Evolutionary conservation across 2,113 vertebrate genomes (phyloP).

Genomic region (Thomomys bottae): DNA sequence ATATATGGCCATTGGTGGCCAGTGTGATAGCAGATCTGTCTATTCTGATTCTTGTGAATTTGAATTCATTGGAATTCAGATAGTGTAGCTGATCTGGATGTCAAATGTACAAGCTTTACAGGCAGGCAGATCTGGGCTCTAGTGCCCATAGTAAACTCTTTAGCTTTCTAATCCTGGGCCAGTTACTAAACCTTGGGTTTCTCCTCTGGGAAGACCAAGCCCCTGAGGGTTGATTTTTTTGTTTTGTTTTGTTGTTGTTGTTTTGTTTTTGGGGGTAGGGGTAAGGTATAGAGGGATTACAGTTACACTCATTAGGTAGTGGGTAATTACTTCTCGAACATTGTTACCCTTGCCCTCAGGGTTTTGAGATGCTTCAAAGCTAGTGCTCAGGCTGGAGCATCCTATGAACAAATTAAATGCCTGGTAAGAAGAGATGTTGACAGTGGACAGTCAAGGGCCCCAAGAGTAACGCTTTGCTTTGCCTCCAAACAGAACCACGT

Average conservation of each 20-base stretch:
- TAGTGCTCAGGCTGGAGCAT: not conserved
- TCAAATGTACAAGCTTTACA: not conserved
- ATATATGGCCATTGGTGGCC: not conserved
- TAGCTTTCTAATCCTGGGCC: not conserved
- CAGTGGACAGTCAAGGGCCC: rapidly evolving
- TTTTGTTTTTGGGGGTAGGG: no score
- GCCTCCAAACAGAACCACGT: slow-evolving; percentile 89
- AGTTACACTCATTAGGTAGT: no score
- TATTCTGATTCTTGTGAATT: not conserved
- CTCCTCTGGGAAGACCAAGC: not conserved
- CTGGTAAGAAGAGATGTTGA: not conserved
- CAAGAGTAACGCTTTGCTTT: not conserved
- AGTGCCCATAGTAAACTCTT: rapidly evolving
- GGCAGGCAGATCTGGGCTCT: not conserved
- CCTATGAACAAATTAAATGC: no score
- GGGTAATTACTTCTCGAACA: no score
- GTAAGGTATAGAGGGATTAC: no score
- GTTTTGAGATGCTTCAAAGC: no score
- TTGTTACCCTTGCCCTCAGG: no score
- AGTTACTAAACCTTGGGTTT: not conserved
- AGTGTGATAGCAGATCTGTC: not conserved
- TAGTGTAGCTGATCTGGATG: not conserved
- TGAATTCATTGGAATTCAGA: not conserved
- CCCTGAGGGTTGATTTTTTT: no score
- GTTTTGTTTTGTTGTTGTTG: no score